These are phyloP conservation scores for Lineus longissimus DNA, from an alignment of 1,140 invertebrate species.

Conservation along the genomic window DNA sequence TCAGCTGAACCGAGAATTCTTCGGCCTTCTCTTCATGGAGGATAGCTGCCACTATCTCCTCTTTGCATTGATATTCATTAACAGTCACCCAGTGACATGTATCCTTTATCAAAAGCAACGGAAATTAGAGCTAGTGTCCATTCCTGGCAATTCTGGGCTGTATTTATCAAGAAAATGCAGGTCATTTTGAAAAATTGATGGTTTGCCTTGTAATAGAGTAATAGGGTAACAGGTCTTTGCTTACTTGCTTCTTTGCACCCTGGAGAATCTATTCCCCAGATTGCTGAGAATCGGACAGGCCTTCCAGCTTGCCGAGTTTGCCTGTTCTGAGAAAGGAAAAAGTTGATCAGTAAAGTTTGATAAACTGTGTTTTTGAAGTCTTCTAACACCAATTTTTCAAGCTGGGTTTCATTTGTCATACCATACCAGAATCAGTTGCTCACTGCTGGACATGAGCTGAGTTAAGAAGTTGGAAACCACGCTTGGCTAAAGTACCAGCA, in stretches of 20 bases:
- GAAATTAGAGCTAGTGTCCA: neutral
- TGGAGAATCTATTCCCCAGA: no score
- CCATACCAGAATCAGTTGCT: no score
- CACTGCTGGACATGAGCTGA: no score
- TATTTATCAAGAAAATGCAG: neutral
- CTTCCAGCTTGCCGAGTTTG: no score
- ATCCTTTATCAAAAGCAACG: constrained; percentile 58
- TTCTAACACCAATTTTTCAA: no score
- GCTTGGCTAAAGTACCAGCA: no score
- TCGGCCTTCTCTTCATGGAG: constrained; percentile 74
- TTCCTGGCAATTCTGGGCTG: neutral
- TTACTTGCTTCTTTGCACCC: neutral
- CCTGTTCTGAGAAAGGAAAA: neutral
- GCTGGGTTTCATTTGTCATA: no score
- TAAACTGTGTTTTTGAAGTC: no score
- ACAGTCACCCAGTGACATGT: constrained; percentile 80
- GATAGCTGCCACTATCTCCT: constrained; percentile 96
- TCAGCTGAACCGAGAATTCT: constrained; percentile 74
- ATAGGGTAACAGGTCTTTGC: neutral
- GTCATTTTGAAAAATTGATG: neutral
- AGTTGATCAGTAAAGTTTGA: neutral
- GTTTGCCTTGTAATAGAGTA: neutral
- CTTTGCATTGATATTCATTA: constrained; percentile 90
- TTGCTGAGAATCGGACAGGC: no score
- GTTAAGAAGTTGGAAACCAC: no score